phyloP scores from a whole-genome alignment of 2,113 vertebrate genomes.

The Osmerus mordax region DNA sequence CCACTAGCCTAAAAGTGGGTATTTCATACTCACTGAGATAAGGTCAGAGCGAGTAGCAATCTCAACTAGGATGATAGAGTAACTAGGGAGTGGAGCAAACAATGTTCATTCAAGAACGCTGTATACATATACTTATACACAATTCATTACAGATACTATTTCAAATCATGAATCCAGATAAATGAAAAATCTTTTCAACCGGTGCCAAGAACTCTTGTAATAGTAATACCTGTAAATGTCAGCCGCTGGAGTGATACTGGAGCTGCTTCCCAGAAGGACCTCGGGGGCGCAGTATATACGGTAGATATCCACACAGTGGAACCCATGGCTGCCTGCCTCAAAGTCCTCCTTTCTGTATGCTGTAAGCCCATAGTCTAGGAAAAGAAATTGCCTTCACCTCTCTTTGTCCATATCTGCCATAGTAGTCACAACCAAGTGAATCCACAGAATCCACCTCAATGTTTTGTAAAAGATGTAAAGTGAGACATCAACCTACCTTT shows the following conservation, averaged over 20 bases:
- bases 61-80: slow-evolving; percentile 74
- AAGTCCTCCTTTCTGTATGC: slow-evolving; percentile 69
- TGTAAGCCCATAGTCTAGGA: slow-evolving; percentile 66
- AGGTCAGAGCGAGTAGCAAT: slow-evolving; percentile 71
- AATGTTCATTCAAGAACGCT: not conserved
- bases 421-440: no score
- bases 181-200: not conserved
- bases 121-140: no score
- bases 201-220: not conserved
- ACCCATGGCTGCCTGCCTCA: slow-evolving; percentile 49
- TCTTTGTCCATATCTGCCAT: no score
- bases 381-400: slow-evolving; percentile 10
- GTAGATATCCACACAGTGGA: slow-evolving; percentile 52
- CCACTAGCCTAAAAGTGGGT: slow-evolving; percentile 32
- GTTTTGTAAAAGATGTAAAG: slow-evolving; percentile 2
- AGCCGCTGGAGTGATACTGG: slow-evolving; percentile 49
- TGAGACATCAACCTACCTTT: not conserved
- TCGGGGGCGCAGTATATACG: slow-evolving; percentile 69
- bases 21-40: slow-evolving; percentile 64
- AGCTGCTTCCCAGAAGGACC: slow-evolving; percentile 60
- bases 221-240: slow-evolving; percentile 69
- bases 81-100: slow-evolving; percentile 55
- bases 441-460: not conserved
- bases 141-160: no score
- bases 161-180: no score